Base-by-base conservation (phyloP, 2,113 vertebrate species). In the Eublepharis macularius region DNA sequence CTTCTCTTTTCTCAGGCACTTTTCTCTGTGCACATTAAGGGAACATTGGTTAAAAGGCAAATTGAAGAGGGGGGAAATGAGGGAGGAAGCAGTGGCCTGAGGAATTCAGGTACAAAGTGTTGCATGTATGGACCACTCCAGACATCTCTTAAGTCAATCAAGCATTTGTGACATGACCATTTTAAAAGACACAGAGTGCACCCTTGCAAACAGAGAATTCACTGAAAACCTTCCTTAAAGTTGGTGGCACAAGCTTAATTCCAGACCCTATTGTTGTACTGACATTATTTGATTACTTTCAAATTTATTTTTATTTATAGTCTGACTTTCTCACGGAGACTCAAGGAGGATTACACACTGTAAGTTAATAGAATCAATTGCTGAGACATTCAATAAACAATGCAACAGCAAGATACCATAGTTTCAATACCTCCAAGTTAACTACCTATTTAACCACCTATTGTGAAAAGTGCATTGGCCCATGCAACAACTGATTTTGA, bases 1-100 rank as follows among this genome's bases (percentile, higher is more conserved):
- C 36, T 51, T 6, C 12, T 76, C 54, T 73, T 78, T 82, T 54
- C 32, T 60, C 43, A 75, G 88, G 81, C 39, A 57, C n/a, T 87
- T 79, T 7, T 21, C 21, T 65, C 29, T 65, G 9, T 34, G 34
- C 2, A 17, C 0, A 12, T 65, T 75, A 82, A 85, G 60, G 39
- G 49, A 80, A 51, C 9, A 75, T 9, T 13, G 76, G 79, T 8
- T 79, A 80, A 54, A 75, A 65, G 74, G 1, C 5, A 69, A 72
- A 86, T 10, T n/a, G 26, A 34, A 76, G 41, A 60, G 1, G 24
- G 84, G 13, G 32, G 80, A 86, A 39, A 39, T 4, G 34, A 73
- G 29, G 29, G 43, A 57, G 72, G 41, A 43, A 39, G 32, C 13
- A 72, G 39, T 26, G 36, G 45, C 32, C 49, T 73, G 45, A 24